phyloP scores from a whole-genome alignment of 2,113 vertebrate genomes.

The Ictidomys tridecemlineatus region DNA sequence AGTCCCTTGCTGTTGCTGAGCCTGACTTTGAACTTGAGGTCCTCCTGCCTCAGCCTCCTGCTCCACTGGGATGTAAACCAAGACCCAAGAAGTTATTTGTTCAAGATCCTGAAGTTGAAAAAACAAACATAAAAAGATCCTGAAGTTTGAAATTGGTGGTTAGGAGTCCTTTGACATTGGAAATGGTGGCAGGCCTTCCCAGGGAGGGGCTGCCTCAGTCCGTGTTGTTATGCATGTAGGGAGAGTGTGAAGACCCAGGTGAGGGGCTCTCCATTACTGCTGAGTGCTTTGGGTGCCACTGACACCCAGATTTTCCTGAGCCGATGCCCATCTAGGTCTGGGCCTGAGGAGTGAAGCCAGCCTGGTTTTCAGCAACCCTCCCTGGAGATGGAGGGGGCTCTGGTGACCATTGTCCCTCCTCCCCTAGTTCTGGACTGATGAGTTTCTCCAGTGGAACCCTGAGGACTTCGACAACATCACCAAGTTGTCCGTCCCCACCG shows the following conservation, averaged over 20 bases:
- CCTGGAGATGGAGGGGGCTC: fast-evolving
- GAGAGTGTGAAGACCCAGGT: neutral
- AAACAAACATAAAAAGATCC: too few relatives aligned
- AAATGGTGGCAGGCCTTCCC: fast-evolving
- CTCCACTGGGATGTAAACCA: neutral
- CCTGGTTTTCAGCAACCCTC: fast-evolving
- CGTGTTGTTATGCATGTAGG: fast-evolving
- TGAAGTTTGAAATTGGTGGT: fast-evolving
- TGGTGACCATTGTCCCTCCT: neutral
- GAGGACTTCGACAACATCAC: conserved; percentile 94
- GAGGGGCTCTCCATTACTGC: neutral
- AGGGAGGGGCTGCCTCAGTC: neutral
- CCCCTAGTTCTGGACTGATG: conserved; percentile 94
- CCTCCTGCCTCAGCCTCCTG: too few relatives aligned
- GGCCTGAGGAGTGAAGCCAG: neutral
- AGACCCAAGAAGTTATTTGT: neutral
- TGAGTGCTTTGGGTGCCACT: neutral
- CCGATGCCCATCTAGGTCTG: neutral
- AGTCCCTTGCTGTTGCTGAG: too few relatives aligned
- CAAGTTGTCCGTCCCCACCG: conserved; percentile 93
- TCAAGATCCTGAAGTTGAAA: too few relatives aligned
- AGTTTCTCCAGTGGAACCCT: conserved; percentile 97
- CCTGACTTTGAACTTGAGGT: too few relatives aligned
- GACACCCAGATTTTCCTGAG: neutral
- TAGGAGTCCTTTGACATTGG: too few relatives aligned